Evolutionary conservation across 92 coral and sea anemone species (phyloP).

Genomic region (Blastomussa wellsi): DNA sequence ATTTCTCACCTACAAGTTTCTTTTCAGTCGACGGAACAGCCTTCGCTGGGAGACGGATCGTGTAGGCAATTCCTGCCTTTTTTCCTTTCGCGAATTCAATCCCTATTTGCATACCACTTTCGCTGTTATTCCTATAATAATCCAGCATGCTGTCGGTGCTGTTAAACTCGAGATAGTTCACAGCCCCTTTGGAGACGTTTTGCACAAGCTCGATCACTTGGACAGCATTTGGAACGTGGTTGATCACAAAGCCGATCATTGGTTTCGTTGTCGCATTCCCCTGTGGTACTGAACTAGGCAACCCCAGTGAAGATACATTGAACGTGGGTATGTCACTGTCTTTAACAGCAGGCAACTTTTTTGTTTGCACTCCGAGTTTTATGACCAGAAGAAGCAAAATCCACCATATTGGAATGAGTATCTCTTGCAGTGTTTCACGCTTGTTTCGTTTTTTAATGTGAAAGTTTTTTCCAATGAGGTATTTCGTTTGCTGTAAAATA

Average conservation of each 20-base stretch:
- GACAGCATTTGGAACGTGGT: constrained; percentile 44
- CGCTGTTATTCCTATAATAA: constrained; percentile 53
- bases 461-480: constrained; percentile 71
- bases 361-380: constrained; percentile 26
- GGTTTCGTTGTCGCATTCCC: constrained; percentile 8
- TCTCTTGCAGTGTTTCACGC: constrained; percentile 75
- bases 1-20: constrained; percentile 35
- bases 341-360: constrained; percentile 55
- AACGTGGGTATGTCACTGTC: constrained; percentile 62
- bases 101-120: constrained; percentile 54
- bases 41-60: constrained; percentile 51
- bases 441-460: constrained; percentile 74
- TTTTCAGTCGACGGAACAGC: constrained; percentile 49
- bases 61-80: constrained; percentile 56
- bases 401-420: constrained; percentile 82
- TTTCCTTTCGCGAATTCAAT: constrained; percentile 64
- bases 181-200: constrained; percentile 29
- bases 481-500: constrained; percentile 66
- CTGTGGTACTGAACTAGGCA: not conserved
- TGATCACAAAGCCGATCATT: constrained; percentile 56
- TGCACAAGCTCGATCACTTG: constrained; percentile 47
- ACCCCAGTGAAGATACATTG: constrained; percentile 18
- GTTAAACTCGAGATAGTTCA: constrained; percentile 54
- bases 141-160: constrained; percentile 63
- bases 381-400: constrained; percentile 58